Conservation (phyloP, 1,140 invertebrate species). For the Halictus rubicundus region DNA sequence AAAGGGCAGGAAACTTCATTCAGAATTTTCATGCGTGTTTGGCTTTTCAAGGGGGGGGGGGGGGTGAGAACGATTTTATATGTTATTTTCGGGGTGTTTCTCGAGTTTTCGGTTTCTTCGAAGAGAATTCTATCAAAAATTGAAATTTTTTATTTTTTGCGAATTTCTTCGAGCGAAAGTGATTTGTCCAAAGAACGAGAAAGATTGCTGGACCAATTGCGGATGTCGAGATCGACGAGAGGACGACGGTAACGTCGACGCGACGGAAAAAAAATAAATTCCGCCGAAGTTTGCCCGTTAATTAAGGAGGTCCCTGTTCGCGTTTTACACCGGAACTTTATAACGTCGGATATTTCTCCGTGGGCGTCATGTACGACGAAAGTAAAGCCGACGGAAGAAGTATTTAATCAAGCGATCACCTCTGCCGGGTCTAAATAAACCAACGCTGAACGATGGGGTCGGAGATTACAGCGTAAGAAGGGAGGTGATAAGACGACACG, state of each 20-base stretch:
- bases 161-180: no score
- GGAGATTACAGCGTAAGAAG: constrained; percentile 65
- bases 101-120: no score
- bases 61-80: no score
- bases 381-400: constrained; percentile 57
- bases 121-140: not conserved
- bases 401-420: constrained; percentile 75
- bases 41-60: no score
- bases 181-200: no score
- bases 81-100: no score
- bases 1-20: no score
- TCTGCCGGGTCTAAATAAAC: constrained; percentile 69
- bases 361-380: constrained; percentile 34
- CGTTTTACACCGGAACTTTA: constrained; percentile 47
- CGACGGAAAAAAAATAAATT: constrained; percentile 24
- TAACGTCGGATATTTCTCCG: constrained; percentile 48
- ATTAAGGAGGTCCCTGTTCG: constrained; percentile 48
- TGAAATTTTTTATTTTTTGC: not conserved
- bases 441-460: constrained; percentile 70
- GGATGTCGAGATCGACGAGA: not conserved
- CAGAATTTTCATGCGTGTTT: no score
- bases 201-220: not conserved
- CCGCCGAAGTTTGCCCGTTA: constrained; percentile 32
- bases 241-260: constrained; percentile 5
- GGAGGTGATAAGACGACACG: constrained; percentile 66